A percentile compares a stretch with the other conserved stretches of the same genome.
These are phyloP conservation scores for Psilanteris sp. DNA, from an alignment of 1,140 invertebrate genomes.

Conservation along the genomic window DNA sequence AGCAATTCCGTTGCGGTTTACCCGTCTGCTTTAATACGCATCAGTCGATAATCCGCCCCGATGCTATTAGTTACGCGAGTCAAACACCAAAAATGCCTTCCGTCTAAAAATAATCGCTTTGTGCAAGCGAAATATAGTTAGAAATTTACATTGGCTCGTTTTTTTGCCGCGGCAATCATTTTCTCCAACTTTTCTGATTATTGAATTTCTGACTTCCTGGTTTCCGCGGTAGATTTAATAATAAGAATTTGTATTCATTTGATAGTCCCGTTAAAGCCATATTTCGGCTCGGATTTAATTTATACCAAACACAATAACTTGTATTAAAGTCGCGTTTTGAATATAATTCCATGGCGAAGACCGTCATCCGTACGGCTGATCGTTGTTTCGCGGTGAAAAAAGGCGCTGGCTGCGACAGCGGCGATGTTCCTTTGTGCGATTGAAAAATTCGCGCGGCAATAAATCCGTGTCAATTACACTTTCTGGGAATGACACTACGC, in stretches of 20 bases:
- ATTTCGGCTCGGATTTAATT: no score
- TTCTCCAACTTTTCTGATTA: no score
- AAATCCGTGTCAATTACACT: slow-evolving; percentile 75
- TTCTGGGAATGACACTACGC: slow-evolving; percentile 62
- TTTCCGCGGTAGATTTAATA: no score
- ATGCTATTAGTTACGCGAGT: slow-evolving; percentile 45
- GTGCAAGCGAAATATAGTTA: neutral
- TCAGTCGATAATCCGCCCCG: slow-evolving; percentile 69
- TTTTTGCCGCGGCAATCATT: no score
- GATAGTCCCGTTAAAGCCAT: no score
- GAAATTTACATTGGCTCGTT: no score
- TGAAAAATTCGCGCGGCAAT: slow-evolving; percentile 67
- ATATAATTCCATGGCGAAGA: slow-evolving; percentile 43
- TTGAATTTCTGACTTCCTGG: no score
- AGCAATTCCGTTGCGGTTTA: slow-evolving; percentile 72
- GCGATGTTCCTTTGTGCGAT: slow-evolving; percentile 49
- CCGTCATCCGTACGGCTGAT: neutral
- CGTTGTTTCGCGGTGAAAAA: slow-evolving; percentile 54
- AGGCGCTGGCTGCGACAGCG: slow-evolving; percentile 45
- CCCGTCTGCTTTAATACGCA: slow-evolving; percentile 64
- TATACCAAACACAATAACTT: neutral
- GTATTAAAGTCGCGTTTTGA: slow-evolving; percentile 19
- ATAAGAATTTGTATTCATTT: no score
- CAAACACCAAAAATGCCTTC: slow-evolving; percentile 28
- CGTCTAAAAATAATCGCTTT: slow-evolving; percentile 5